These are phyloP conservation scores for Enteromius paludinosus DNA, from an alignment of 2,797 vertebrate genomes.

Conservation along the genomic window DNA sequence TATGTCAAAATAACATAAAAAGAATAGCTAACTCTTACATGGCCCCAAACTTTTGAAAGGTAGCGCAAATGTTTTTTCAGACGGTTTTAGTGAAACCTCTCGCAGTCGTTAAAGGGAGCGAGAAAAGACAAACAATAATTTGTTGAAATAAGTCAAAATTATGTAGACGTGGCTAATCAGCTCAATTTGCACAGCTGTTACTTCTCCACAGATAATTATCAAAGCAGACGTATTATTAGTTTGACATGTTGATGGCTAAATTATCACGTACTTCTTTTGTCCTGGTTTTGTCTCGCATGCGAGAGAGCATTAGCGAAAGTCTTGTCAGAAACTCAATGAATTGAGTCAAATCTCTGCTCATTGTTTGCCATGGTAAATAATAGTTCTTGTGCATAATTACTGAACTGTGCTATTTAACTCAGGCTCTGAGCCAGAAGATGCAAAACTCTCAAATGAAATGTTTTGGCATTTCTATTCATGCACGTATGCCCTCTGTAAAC, in stretches of 20 bases:
- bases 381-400: constrained; percentile 34
- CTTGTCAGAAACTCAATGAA: constrained; percentile 26
- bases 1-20: background rate
- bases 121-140: constrained; percentile 58
- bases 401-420: constrained; percentile 34
- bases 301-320: constrained; percentile 27
- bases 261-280: constrained; percentile 37
- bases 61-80: background rate
- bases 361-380: constrained; percentile 28
- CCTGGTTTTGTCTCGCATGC: constrained; percentile 27
- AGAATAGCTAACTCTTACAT: background rate
- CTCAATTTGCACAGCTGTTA: constrained; percentile 67
- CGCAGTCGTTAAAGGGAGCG: background rate
- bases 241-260: constrained; percentile 63
- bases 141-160: constrained; percentile 64
- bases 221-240: constrained; percentile 64
- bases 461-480: constrained; percentile 42
- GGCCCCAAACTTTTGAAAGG: background rate
- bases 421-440: constrained; percentile 11
- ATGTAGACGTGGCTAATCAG: constrained; percentile 70
- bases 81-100: background rate
- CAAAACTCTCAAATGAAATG: constrained; percentile 36
- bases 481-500: constrained; percentile 31
- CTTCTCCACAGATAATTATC: constrained; percentile 66
- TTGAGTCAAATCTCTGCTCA: constrained; percentile 17